Percentiles rank a stretch among this genome's conserved stretches.
phyloP scores from a whole-genome alignment of 2,888 invertebrate genomes.

The Agrilus cyanescens region DNA sequence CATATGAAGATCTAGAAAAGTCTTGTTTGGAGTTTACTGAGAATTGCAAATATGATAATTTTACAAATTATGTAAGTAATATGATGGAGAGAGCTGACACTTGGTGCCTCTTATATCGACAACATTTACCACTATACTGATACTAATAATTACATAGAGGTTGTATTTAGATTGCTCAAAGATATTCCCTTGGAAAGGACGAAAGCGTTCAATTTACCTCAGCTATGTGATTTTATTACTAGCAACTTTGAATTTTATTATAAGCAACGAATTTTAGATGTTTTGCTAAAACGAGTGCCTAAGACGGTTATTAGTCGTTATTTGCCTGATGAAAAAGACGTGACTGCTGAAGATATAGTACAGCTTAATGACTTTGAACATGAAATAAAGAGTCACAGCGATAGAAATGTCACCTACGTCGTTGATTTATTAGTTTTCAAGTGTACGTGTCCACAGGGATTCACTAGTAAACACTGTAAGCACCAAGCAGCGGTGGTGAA shows the following conservation, averaged over 20 bases:
- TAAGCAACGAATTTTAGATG: constrained; percentile 4
- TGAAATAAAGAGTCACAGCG: not conserved
- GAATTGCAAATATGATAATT: not conserved
- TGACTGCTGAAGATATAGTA: not conserved
- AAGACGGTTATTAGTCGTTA: not conserved
- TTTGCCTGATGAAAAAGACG: constrained; percentile 1
- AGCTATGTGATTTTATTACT: constrained; percentile 4
- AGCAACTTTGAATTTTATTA: constrained; percentile 4
- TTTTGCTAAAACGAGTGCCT: not conserved
- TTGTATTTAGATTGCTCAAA: constrained; percentile 11
- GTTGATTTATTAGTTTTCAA: constrained; percentile 4
- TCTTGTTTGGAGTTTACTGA: too few relatives aligned
- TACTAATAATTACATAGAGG: constrained; percentile 10
- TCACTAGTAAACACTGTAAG: constrained; percentile 5
- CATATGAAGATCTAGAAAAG: too few relatives aligned
- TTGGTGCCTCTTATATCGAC: constrained; percentile 7
- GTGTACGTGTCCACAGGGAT: constrained; percentile 3
- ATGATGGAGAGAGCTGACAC: not conserved
- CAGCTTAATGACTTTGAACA: not conserved
- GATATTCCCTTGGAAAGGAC: constrained; percentile 11
- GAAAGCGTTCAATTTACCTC: constrained; percentile 7
- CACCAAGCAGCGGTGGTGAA: constrained; percentile 3
- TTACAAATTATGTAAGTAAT: not conserved
- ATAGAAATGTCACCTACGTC: constrained; percentile 1
- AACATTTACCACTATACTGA: constrained; percentile 5